Evolutionary conservation across 2,888 invertebrate genomes (phyloP).

Genomic region (Nomada lathburiana): DNA sequence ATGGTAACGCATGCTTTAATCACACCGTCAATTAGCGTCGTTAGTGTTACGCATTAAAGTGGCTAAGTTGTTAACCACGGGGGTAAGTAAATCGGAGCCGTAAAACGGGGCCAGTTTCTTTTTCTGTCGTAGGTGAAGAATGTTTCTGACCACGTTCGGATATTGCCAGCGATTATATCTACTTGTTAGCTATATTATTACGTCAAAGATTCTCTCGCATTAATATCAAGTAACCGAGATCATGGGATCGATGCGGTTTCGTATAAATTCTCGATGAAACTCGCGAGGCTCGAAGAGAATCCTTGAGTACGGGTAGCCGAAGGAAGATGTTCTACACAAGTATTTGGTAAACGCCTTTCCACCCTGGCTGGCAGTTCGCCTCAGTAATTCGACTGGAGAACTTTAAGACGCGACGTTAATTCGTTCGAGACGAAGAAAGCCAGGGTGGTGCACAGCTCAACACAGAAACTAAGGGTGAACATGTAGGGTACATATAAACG

Average conservation of each 20-base stretch:
- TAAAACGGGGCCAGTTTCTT: slow-evolving; percentile 45
- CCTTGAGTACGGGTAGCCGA: slow-evolving; percentile 13
- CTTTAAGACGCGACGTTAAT: not conserved
- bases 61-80: slow-evolving; percentile 57
- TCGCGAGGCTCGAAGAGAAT: not conserved
- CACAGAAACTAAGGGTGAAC: slow-evolving; percentile 11
- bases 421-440: not conserved
- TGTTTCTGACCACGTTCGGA: slow-evolving; percentile 25
- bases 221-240: no score
- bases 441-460: slow-evolving; percentile 9
- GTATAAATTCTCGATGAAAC: no score
- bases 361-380: slow-evolving; percentile 4
- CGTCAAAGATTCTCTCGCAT: slow-evolving; percentile 10
- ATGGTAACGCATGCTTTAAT: slow-evolving; percentile 52
- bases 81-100: slow-evolving; percentile 38
- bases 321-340: not conserved
- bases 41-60: slow-evolving; percentile 60
- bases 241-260: no score
- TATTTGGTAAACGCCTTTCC: not conserved
- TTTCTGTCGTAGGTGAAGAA: not conserved
- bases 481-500: slow-evolving; percentile 30
- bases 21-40: slow-evolving; percentile 60
- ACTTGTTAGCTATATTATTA: not conserved
- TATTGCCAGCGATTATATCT: not conserved
- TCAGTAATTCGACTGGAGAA: no score